A percentile compares a stretch with the other conserved stretches of the same genome.
Evolutionary conservation across 2,113 vertebrate genomes (phyloP).

Genomic region (Aspidoscelis tigris): DNA sequence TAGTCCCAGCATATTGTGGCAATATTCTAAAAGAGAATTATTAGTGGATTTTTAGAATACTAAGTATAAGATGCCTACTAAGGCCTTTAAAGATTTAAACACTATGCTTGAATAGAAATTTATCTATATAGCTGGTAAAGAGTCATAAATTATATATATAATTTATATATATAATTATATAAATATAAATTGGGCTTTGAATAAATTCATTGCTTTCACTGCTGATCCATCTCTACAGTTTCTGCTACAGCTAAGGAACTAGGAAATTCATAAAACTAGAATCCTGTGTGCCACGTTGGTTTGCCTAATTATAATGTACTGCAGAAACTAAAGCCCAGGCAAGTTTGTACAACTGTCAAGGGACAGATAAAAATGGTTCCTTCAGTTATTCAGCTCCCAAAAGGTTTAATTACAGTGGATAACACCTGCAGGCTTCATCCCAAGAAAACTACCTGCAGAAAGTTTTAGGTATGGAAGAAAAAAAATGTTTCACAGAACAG

Average conservation of each 20-base stretch:
- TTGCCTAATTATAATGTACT: slow-evolving; percentile 55
- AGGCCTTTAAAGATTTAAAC: slow-evolving; percentile 65
- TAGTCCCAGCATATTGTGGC: no score
- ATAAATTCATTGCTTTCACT: slow-evolving; percentile 37
- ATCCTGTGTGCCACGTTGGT: slow-evolving; percentile 27
- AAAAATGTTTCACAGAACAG: slow-evolving; percentile 29
- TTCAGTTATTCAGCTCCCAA: slow-evolving; percentile 36
- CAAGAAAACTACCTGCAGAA: slow-evolving; percentile 40
- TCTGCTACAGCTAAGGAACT: slow-evolving; percentile 45
- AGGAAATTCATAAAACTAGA: slow-evolving; percentile 55
- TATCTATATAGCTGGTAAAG: slow-evolving; percentile 25
- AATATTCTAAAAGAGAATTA: no score
- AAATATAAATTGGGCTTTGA: slow-evolving; percentile 51
- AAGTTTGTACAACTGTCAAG: slow-evolving; percentile 47
- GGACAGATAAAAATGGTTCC: slow-evolving; percentile 53
- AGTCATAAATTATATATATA: slow-evolving; percentile 16
- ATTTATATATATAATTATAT: not conserved
- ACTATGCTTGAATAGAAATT: slow-evolving; percentile 43
- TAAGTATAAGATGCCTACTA: slow-evolving; percentile 34
- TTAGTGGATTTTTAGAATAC: no score
- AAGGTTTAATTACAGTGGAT: slow-evolving; percentile 46
- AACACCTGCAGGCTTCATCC: slow-evolving; percentile 47
- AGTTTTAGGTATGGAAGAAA: slow-evolving; percentile 42
- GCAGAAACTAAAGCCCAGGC: slow-evolving; percentile 47
- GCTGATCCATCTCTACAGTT: not conserved